phyloP scores from a whole-genome alignment of 1,140 invertebrate genomes.

The Neuroterus valhalla region DNA sequence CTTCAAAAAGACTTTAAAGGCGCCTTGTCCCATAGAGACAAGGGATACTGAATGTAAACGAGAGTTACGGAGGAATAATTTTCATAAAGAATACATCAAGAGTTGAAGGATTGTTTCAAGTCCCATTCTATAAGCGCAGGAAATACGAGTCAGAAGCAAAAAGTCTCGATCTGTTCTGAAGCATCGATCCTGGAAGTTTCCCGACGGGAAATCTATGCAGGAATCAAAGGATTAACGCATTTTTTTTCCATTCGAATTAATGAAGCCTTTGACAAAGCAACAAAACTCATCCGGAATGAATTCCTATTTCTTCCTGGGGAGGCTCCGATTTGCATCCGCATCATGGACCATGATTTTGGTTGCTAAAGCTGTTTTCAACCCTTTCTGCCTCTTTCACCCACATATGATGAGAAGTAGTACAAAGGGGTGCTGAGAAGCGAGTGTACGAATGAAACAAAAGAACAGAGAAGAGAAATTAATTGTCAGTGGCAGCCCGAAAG shows the following conservation, averaged over 20 bases:
- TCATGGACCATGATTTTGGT: slow-evolving; percentile 11
- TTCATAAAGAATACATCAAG: no score
- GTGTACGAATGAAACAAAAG: slow-evolving; percentile 48
- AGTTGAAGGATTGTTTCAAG: no score
- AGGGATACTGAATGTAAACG: no score
- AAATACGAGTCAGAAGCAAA: background rate
- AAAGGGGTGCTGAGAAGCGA: slow-evolving; percentile 41
- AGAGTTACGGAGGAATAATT: no score
- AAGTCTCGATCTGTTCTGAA: background rate
- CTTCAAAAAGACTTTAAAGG: no score
- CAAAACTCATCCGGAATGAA: background rate
- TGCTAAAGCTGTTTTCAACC: slow-evolving; percentile 15
- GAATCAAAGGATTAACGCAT: background rate
- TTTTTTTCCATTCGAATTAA: slow-evolving; percentile 14
- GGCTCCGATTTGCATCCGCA: background rate
- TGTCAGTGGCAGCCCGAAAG: slow-evolving; percentile 57
- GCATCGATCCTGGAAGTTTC: background rate
- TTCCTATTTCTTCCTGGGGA: slow-evolving; percentile 3
- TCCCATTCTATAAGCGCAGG: no score
- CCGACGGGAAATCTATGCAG: background rate
- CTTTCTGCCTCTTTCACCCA: slow-evolving; percentile 12
- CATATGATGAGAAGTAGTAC: slow-evolving; percentile 25
- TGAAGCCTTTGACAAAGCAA: background rate
- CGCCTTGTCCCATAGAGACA: no score
- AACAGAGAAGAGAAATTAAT: slow-evolving; percentile 63